Base-by-base conservation (phyloP, 2,113 vertebrate species). In the Dromaius novaehollandiae region DNA sequence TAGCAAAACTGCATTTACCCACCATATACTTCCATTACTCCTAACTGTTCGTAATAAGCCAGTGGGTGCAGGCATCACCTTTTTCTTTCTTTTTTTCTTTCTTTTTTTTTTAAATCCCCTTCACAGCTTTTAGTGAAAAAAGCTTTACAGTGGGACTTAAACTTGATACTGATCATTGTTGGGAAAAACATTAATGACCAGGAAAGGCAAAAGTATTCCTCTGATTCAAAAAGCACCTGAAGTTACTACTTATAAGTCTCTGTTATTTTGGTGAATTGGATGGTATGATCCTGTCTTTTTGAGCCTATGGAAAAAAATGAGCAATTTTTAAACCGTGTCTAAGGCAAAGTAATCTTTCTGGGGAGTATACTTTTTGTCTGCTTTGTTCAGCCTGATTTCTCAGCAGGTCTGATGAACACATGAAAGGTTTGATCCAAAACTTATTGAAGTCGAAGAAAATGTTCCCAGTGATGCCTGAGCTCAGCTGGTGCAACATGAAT, bases 1-100 rank as follows among this genome's bases (percentile, higher is more conserved):
- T 80, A 88, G 79, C 66, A 94, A 95, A 91, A 69, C 82, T 85
- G 44, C 78, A 80, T 88, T 91, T 88, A 94, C 42, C 63, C 81
- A 40, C 48, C 73, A 46, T 90, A 46, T 68, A 40, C 64, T 85
- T 82, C 60, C 55, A 44, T 95, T 93, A 96, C 60, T 91, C 91
- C 89, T 85, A 89, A 38, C 34, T 79, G 14, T 87, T 88, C 75
- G 50, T 56, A 95, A 48, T 73, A 80, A 95, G 61, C 53, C 32
- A 85, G 34, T n/a, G 30, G 38, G 78, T 66, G 38, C 30, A 61
- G 40, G 25, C 42, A 24, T 65, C 34, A 91, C 9, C 20, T 21
- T 66, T 78, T 93, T 88, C 7, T 60, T 78, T 78, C 81, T 86
- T 48, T 38, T 8, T 82, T 83, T 13, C 16, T 56, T 56, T 30